These are phyloP conservation scores for Scolanthus callimorphus DNA, from an alignment of 92 coral and sea anemone species.

Conservation along the genomic window DNA sequence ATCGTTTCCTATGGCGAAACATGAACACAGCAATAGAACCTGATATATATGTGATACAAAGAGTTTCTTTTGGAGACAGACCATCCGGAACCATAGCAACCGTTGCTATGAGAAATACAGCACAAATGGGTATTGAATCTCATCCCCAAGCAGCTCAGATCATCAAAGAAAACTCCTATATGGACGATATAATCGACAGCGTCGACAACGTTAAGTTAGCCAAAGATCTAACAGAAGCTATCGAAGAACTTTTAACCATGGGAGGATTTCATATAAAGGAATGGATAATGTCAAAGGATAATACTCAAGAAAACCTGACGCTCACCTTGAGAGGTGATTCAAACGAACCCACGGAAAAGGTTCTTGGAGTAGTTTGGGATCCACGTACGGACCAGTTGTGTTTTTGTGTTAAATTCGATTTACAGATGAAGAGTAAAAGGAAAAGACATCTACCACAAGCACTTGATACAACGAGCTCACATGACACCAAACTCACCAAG, in stretches of 20 bases:
- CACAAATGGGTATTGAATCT: conserved; percentile 10
- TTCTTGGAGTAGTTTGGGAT: conserved; percentile 20
- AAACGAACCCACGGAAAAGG: conserved; percentile 20
- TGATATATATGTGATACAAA: conserved; percentile 24
- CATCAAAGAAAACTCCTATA: conserved; percentile 14
- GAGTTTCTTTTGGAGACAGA: conserved; percentile 33
- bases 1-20: conserved; percentile 25
- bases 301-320: neutral
- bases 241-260: too few relatives aligned
- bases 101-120: conserved; percentile 22
- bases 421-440: conserved; percentile 7
- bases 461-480: too few relatives aligned
- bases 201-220: conserved; percentile 3
- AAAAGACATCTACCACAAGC: too few relatives aligned
- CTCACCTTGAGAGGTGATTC: too few relatives aligned
- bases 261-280: conserved; percentile 48
- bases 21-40: conserved; percentile 11
- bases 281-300: too few relatives aligned
- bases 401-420: conserved; percentile 21
- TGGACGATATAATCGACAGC: conserved; percentile 32
- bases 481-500: too few relatives aligned
- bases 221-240: conserved; percentile 12
- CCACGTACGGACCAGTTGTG: conserved; percentile 20
- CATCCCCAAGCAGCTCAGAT: too few relatives aligned
- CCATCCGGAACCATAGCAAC: conserved; percentile 28